These are phyloP conservation scores for Rallus limicola DNA, from an alignment of 2,113 vertebrate species.

Conservation along the genomic window DNA sequence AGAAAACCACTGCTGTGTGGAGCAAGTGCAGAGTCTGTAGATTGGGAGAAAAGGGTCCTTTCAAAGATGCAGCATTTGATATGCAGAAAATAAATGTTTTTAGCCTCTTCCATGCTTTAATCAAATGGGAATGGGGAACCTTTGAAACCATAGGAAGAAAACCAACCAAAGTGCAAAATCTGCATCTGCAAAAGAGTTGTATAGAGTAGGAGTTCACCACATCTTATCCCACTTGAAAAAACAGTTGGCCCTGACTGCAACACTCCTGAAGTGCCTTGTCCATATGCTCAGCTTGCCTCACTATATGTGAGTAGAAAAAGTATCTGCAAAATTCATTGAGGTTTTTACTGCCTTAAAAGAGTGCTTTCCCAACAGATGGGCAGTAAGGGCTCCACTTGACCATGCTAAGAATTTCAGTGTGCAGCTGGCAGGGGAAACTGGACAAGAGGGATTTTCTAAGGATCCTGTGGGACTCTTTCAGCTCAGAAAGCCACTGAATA, in stretches of 20 bases:
- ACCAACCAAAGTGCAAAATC: background rate
- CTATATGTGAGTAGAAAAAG: background rate
- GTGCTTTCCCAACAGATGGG: background rate
- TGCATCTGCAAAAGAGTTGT: background rate
- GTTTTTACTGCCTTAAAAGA: background rate
- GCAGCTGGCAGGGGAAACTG: background rate
- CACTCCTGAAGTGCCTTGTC: background rate
- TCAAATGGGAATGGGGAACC: background rate
- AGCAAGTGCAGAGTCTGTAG: background rate
- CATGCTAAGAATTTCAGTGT: background rate
- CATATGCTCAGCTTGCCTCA: background rate
- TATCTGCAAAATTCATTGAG: background rate
- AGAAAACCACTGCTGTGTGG: background rate
- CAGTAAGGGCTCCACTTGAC: background rate
- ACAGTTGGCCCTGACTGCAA: background rate
- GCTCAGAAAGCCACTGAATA: background rate
- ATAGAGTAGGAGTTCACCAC: background rate
- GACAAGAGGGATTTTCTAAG: background rate
- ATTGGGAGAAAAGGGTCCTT: background rate
- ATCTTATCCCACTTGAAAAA: background rate
- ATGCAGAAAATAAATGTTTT: background rate
- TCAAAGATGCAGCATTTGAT: background rate
- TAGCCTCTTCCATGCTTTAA: background rate
- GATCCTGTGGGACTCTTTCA: background rate
- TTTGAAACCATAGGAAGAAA: background rate